Base-by-base conservation (phyloP, 2,888 invertebrate species). In the Leucophenga montana region DNA sequence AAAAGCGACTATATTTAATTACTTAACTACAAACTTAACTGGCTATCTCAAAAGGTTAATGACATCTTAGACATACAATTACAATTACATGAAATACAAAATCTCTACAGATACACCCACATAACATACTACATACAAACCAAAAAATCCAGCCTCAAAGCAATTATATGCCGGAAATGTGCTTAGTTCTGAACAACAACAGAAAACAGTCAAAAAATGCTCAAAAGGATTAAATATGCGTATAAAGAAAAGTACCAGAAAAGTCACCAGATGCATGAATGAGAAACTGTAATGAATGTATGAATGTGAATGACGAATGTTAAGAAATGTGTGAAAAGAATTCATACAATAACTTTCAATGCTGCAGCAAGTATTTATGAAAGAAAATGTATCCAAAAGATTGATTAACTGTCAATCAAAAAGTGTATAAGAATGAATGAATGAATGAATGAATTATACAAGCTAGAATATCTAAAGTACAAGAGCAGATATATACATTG, bases 361-460 rank as follows among this genome's bases (percentile, higher is more conserved):
- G 39, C 33, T 33, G 33, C 39, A 11, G 57, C 57, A 14, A 57
- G 27, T 22, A 57, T 14, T 3, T 14, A 39, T 61, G n/a, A 18
- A 39, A 56, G 56, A 14, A 48, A 22, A 48, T 64, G 14, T 22
- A 48, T 11, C 48, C 68, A n/a, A 18, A 82, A 80, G 83, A 82
- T 82, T 83, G 83, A 82, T 82, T 79, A 76, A 80, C 83, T 82
- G 82, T 82, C 82, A 82, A 82, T 82, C 82, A 82, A 66, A 74
- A 67, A 27, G 61, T 71, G 80, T 79, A 80, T 46, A 16, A 18
- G 20, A 46, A 62, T 46, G 46, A 20, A 61, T 59, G 31, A 44
- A 62, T 64, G 48, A 64, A 64, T 62, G 46, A 46, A 62, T 62
- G 46, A 62, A 62, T 62, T 59, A 13, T 5, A 64, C 8, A 46